phyloP scores from a whole-genome alignment of 1,140 invertebrate species.

The Thaumetopoea pityocampa region DNA sequence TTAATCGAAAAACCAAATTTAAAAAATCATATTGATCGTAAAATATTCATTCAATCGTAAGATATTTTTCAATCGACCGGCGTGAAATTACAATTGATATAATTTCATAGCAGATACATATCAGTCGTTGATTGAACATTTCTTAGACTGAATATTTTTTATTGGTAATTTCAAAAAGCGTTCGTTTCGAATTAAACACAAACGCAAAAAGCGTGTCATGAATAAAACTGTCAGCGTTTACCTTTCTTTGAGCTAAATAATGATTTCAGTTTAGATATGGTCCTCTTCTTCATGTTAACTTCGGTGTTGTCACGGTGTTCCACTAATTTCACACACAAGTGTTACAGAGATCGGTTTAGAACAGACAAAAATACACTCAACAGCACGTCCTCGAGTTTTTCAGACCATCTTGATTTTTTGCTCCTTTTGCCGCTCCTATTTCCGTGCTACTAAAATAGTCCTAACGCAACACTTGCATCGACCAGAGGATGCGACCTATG shows the following conservation, averaged over 20 bases:
- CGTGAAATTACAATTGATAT: conserved; percentile 4
- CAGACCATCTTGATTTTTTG: conserved; percentile 62
- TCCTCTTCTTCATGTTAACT: conserved; percentile 63
- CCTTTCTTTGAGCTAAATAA: conserved; percentile 65
- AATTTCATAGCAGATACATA: too few species aligned
- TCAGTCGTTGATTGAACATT: too few species aligned
- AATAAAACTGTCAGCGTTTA: too few species aligned
- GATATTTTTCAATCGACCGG: too few species aligned
- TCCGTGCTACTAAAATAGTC: conserved; percentile 74
- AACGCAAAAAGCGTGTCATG: too few species aligned
- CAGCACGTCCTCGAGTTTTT: conserved; percentile 70
- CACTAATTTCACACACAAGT: conserved; percentile 39
- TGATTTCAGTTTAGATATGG: conserved; percentile 61
- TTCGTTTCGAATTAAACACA: too few species aligned
- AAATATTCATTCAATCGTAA: too few species aligned
- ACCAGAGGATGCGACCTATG: too few species aligned
- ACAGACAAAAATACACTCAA: conserved; percentile 66
- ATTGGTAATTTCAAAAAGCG: too few species aligned
- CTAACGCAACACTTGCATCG: conserved; percentile 66
- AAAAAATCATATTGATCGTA: too few species aligned
- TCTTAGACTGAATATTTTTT: too few species aligned
- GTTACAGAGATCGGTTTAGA: conserved; percentile 52
- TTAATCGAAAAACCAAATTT: too few species aligned
- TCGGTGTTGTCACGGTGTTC: conserved; percentile 25
- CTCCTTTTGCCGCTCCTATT: conserved; percentile 74